phyloP scores from a whole-genome alignment of 2,113 vertebrate genomes.

The Actenoides lindsayi region DNA sequence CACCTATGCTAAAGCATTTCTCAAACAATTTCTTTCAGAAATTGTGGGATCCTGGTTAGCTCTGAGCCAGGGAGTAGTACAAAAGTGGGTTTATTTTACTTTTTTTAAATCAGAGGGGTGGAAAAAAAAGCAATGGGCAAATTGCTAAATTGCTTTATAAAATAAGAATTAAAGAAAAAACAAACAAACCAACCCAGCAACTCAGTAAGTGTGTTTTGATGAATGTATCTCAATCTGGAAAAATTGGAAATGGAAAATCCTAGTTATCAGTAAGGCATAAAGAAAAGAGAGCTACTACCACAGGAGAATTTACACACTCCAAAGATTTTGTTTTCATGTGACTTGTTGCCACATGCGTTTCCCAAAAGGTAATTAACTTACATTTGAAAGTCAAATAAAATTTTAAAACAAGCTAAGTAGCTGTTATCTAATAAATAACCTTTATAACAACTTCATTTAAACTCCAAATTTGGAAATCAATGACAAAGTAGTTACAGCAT shows the following conservation, averaged over 20 bases:
- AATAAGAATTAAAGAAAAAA: neutral
- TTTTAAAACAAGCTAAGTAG: constrained; percentile 8
- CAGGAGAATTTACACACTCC: neutral
- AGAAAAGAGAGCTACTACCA: neutral
- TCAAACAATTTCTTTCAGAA: neutral
- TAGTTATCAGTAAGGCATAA: neutral
- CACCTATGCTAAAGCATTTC: neutral
- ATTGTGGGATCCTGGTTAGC: neutral
- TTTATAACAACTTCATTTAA: constrained; percentile 41
- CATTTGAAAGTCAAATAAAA: constrained; percentile 8
- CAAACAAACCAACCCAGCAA: neutral
- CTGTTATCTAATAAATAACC: constrained; percentile 53
- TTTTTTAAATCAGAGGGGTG: neutral
- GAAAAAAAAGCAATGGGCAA: neutral
- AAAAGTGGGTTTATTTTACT: neutral
- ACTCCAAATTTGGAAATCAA: neutral
- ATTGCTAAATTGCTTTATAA: neutral
- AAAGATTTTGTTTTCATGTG: neutral
- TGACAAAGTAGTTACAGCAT: neutral
- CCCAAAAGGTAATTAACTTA: constrained; percentile 21
- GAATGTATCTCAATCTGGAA: neutral
- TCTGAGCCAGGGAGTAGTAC: neutral
- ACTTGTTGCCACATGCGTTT: neutral
- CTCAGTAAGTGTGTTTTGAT: neutral
- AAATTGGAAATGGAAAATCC: neutral